A percentile compares a stretch with the other conserved stretches of the same genome.
These are phyloP conservation scores for Climacteris rufus DNA, from an alignment of 2,113 vertebrate species.

Conservation along the genomic window DNA sequence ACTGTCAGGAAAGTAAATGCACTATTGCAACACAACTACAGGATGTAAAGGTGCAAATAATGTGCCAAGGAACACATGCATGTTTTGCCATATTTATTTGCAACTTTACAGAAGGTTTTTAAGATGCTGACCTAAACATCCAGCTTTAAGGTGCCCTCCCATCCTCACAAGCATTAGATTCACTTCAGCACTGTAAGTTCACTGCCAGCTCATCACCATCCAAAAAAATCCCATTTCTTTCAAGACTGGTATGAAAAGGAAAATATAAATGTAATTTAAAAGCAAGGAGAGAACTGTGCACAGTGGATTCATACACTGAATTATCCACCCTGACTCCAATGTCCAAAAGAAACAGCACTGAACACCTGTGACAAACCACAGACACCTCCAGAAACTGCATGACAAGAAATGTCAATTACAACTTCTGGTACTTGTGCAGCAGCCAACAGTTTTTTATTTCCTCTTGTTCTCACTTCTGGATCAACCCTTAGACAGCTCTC, in stretches of 20 bases:
- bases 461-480: not conserved
- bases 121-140: not conserved
- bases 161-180: not conserved
- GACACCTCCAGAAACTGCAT: not conserved
- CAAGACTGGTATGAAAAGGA: not conserved
- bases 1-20: not conserved
- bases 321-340: not conserved
- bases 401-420: not conserved
- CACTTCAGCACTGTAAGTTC: not conserved
- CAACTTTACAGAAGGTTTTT: not conserved
- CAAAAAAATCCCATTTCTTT: not conserved
- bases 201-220: not conserved
- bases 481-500: not conserved
- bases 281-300: not conserved
- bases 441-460: not conserved
- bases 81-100: not conserved
- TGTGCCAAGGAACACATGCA: not conserved
- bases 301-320: accelerated
- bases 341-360: not conserved
- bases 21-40: not conserved
- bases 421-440: not conserved
- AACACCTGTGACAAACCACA: not conserved
- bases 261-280: not conserved
- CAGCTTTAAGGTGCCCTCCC: not conserved
- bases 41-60: not conserved